phyloP scores from a whole-genome alignment of 2,113 vertebrate species.

The Siphamia tubifer region DNA sequence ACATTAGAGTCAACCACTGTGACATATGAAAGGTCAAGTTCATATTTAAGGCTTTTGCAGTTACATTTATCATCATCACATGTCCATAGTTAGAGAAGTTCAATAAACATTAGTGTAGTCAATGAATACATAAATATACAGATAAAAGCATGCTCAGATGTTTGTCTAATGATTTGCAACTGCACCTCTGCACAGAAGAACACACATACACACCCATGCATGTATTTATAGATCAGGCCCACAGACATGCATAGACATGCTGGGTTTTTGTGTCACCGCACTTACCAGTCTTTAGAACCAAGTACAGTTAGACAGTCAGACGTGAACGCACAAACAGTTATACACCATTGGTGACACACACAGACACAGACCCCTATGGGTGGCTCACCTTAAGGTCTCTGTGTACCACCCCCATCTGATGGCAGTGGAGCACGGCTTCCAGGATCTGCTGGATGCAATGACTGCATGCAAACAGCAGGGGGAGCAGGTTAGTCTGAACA shows the following conservation, averaged over 20 bases:
- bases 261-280: not conserved
- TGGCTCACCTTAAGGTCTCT: constrained; percentile 91
- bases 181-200: no score
- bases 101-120: not conserved
- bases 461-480: constrained; percentile 84
- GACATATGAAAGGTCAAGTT: no score
- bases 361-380: constrained; percentile 20
- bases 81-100: not conserved
- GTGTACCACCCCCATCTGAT: constrained; percentile 92
- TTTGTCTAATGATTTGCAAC: not conserved
- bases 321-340: constrained; percentile 6
- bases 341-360: not conserved
- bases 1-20: no score
- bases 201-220: constrained; percentile 23
- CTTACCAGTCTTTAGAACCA: constrained; percentile 47
- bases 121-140: not conserved
- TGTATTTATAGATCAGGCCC: not conserved
- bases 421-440: constrained; percentile 89
- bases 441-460: constrained; percentile 94
- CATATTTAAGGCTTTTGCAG: no score
- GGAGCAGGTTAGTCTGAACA: constrained; percentile 72
- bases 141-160: not conserved
- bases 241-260: constrained; percentile 38
- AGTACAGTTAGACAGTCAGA: constrained; percentile 31
- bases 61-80: no score